Evolutionary conservation across 1,140 invertebrate species (phyloP), one percentile per base, ranked within the genome.

Genomic region (Homarus americanus): DNA sequence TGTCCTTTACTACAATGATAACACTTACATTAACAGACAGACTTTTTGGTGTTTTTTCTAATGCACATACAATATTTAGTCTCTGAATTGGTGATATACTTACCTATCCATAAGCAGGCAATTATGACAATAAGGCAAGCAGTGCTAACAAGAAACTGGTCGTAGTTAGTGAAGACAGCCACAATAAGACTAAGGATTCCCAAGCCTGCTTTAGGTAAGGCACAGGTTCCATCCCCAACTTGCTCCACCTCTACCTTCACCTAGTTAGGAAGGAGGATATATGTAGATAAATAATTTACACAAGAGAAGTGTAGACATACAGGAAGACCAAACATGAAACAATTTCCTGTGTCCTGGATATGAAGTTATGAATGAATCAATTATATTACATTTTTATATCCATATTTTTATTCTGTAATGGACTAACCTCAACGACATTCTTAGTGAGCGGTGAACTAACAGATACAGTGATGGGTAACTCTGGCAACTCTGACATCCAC

Each of bases 81-180:
- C n/a, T n/a, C n/a, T n/a, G n/a, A n/a, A n/a, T n/a, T n/a, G n/a
- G n/a, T 41, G 15, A 24, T 10, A 40, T 36, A 86, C 86, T 38
- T 88, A 88, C 86, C 86, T 40, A 88, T 69, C 17, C 69, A 34
- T 20, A 88, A 38, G 34, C 76, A 88, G 38, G 32, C 76, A 36
- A 53, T 58, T 36, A 53, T 88, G 32, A 88, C 58, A 36, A 69
- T 12, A 0, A 88, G 49, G 41, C 76, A 88, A 38, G 40, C 40
- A n/a, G 63, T n/a, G 86, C 76, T 79, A 36, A 88, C n/a, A 41
- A 80, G 24, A 40, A 88, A 40, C 24, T 38, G 53, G 28, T 88
- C 86, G 34, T 41, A 69, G 63, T 84, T 58, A 20, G 82, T 72
- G 3, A 84, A n/a, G 0, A 84, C 24, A n/a, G 58, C 38, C 34